Conservation (phyloP, 2,888 invertebrate genomes). For the Drepanosiphum platanoidis region DNA sequence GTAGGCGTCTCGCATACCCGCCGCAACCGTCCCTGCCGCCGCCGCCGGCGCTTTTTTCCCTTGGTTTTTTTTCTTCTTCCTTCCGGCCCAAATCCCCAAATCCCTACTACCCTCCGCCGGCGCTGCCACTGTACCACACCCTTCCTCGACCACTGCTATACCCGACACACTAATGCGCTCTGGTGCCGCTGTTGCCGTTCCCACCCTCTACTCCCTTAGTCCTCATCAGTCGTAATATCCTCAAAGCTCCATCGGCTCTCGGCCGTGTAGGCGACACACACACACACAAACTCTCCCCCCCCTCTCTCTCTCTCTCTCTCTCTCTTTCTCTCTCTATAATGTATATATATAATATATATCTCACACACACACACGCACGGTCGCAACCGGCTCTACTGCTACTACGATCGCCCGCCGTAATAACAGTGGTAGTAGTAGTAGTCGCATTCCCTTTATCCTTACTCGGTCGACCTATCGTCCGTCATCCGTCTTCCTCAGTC, state of each 20-base stretch:
- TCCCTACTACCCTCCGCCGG: slow-evolving; percentile 43
- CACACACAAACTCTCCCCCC: slow-evolving; percentile 5
- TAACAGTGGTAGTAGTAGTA: slow-evolving; percentile 39
- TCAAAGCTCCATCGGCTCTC: slow-evolving; percentile 55
- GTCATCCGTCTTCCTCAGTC: slow-evolving; percentile 54
- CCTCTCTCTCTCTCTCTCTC: no score
- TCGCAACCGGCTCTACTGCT: slow-evolving; percentile 43
- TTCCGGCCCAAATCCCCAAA: slow-evolving; percentile 60
- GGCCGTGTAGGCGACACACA: slow-evolving; percentile 45
- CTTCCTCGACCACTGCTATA: slow-evolving; percentile 2
- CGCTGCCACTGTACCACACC: background rate
- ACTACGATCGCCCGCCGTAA: slow-evolving; percentile 42
- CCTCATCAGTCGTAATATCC: slow-evolving; percentile 57
- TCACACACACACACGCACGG: slow-evolving; percentile 7
- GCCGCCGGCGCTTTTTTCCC: slow-evolving; percentile 37
- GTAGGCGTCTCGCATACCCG: slow-evolving; percentile 33
- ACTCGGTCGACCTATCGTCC: slow-evolving; percentile 52
- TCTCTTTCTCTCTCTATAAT: no score
- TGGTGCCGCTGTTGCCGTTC: slow-evolving; percentile 30
- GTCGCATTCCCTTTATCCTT: slow-evolving; percentile 56
- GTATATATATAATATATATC: no score
- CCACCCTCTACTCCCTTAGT: slow-evolving; percentile 30
- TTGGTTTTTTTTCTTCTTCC: slow-evolving; percentile 49
- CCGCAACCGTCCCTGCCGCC: background rate
- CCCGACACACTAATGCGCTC: slow-evolving; percentile 53